Conservation (phyloP, 2,797 vertebrate species). For the Lagorchestes hirsutus region DNA sequence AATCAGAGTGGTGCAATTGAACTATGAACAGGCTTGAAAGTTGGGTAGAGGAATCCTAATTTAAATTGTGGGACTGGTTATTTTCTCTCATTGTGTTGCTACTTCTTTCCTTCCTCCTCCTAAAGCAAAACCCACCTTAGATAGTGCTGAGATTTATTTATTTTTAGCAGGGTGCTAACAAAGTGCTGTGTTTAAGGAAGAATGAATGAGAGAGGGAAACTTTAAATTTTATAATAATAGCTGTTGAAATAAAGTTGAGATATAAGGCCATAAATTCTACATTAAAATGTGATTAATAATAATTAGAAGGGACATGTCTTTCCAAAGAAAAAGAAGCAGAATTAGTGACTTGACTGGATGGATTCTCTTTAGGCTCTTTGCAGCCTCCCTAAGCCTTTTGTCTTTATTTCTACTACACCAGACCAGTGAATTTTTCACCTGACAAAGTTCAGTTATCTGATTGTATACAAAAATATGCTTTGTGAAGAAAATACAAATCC, state of each 20-base stretch:
- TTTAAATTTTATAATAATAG: not conserved
- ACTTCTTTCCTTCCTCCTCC: not conserved
- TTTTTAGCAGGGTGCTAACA: not conserved
- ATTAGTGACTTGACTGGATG: conserved; percentile 10
- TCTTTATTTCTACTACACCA: conserved; percentile 31
- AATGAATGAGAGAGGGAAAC: conserved; percentile 9
- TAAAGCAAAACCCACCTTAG: not conserved
- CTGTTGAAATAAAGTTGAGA: not conserved
- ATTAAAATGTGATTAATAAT: not conserved
- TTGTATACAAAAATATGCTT: conserved; percentile 20
- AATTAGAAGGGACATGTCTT: conserved; percentile 4
- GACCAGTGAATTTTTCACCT: conserved; percentile 16
- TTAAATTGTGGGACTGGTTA: not conserved
- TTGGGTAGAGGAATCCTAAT: not conserved
- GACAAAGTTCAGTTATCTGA: conserved; percentile 13
- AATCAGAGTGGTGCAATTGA: not conserved
- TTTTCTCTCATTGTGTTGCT: not conserved
- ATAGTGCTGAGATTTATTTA: conserved; percentile 19
- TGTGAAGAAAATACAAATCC: conserved; percentile 41
- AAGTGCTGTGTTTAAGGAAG: conserved; percentile 38
- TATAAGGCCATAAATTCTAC: not conserved
- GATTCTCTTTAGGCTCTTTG: conserved; percentile 38
- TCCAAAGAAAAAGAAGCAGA: conserved; percentile 19
- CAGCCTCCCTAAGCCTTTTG: conserved; percentile 18
- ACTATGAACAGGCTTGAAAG: conserved; percentile 3